Evolutionary conservation across 2,888 invertebrate species (phyloP).

Genomic region (Volucella inanis): DNA sequence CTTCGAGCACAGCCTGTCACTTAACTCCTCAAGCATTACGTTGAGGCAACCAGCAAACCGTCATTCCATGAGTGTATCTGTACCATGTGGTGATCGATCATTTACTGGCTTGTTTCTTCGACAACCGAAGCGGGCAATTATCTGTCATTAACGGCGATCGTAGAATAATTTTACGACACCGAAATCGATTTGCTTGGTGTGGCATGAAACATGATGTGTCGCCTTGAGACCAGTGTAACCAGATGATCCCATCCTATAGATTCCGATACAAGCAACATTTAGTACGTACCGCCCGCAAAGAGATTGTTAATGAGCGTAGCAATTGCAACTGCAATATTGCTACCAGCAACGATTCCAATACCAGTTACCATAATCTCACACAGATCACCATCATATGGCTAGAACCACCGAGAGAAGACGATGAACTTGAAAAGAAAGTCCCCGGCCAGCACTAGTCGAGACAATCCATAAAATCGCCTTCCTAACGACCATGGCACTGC

Average conservation of each 20-base stretch:
- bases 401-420: conserved; percentile 29
- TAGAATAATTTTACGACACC: conserved; percentile 64
- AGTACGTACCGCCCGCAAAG: conserved; percentile 66
- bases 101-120: conserved; percentile 40
- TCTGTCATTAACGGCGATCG: conserved; percentile 66
- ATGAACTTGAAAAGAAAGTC: conserved; percentile 70
- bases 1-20: too few species aligned
- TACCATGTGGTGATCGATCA: conserved; percentile 59
- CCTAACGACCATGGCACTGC: conserved; percentile 60
- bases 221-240: conserved; percentile 60
- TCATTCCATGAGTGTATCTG: conserved; percentile 5
- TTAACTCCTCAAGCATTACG: neutral
- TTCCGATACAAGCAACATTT: conserved; percentile 19
- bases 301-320: conserved; percentile 61
- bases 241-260: conserved; percentile 61
- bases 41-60: neutral
- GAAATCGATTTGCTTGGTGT: conserved; percentile 65
- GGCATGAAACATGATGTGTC: conserved; percentile 65
- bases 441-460: conserved; percentile 38
- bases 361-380: conserved; percentile 39
- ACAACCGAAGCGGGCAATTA: conserved; percentile 65
- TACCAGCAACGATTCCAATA: conserved; percentile 1
- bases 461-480: conserved; percentile 64
- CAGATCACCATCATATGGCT: conserved; percentile 48
- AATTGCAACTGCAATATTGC: conserved; percentile 36